These are phyloP conservation scores for Oreotrochilus melanogaster DNA, from an alignment of 2,113 vertebrate species.

Conservation along the genomic window DNA sequence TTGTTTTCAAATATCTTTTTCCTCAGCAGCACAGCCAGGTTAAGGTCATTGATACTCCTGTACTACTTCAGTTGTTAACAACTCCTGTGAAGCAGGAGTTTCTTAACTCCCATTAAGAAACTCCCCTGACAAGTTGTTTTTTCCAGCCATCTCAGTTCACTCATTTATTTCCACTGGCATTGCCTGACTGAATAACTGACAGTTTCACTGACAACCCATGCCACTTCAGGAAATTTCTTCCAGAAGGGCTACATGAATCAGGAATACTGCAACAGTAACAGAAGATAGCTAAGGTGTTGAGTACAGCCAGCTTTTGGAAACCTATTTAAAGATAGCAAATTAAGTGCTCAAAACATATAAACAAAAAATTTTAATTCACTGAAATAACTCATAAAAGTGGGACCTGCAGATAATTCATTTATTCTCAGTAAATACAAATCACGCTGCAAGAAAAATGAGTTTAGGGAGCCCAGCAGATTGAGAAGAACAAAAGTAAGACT, in stretches of 20 bases:
- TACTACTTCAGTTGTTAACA: not conserved
- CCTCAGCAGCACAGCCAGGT: not conserved
- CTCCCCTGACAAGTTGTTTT: not conserved
- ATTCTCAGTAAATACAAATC: not conserved
- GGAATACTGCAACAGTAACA: not conserved
- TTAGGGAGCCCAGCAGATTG: not conserved
- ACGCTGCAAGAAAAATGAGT: not conserved
- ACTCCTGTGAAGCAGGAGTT: not conserved
- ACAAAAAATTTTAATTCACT: not conserved
- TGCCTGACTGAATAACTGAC: not conserved
- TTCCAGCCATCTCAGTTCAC: not conserved
- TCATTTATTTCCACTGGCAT: not conserved
- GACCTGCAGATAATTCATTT: not conserved
- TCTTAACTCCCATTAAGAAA: not conserved
- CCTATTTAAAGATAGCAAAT: not conserved
- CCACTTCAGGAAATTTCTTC: not conserved
- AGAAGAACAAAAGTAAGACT: not conserved
- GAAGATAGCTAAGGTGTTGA: not conserved
- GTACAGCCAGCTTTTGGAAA: not conserved
- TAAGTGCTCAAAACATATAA: not conserved
- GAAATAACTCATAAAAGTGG: not conserved
- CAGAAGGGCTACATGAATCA: not conserved
- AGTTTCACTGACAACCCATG: not conserved
- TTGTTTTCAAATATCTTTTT: not conserved
- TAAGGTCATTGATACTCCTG: not conserved